Conservation (phyloP, 2,888 invertebrate species). For the Nipponacmea schrenckii region DNA sequence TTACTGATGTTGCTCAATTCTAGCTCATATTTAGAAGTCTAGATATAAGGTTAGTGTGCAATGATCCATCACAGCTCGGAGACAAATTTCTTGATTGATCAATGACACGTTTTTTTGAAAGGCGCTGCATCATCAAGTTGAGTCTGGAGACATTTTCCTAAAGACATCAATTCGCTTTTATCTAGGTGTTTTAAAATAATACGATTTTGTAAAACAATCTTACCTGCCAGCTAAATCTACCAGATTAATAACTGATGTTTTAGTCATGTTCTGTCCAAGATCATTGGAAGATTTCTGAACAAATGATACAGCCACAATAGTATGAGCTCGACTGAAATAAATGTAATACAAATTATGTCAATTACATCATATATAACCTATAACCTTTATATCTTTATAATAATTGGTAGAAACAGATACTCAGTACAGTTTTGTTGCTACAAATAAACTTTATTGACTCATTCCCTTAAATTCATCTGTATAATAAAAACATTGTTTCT, state of each 20-base stretch:
- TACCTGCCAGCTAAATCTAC: slow-evolving; percentile 66
- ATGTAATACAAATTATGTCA: too few species aligned
- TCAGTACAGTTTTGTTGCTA: too few species aligned
- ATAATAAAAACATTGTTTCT: too few species aligned
- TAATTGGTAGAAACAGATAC: too few species aligned
- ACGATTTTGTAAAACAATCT: neutral
- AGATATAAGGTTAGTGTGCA: neutral
- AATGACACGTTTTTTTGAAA: too few species aligned
- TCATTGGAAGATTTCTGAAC: slow-evolving; percentile 60
- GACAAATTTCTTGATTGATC: too few species aligned
- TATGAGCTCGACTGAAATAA: slow-evolving; percentile 61
- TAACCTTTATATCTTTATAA: neutral
- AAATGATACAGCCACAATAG: slow-evolving; percentile 62
- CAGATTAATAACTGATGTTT: slow-evolving; percentile 60
- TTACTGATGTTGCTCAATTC: neutral
- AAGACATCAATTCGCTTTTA: too few species aligned
- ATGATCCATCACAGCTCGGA: neutral
- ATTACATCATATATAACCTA: neutral
- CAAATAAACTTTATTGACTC: too few species aligned
- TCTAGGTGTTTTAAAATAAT: too few species aligned
- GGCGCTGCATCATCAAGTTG: too few species aligned
- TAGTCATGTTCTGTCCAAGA: slow-evolving; percentile 62
- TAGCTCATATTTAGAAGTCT: neutral
- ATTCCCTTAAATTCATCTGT: too few species aligned
- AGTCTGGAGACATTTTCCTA: too few species aligned